Conservation (phyloP, 2,113 vertebrate species). For the Carassius carassius region DNA sequence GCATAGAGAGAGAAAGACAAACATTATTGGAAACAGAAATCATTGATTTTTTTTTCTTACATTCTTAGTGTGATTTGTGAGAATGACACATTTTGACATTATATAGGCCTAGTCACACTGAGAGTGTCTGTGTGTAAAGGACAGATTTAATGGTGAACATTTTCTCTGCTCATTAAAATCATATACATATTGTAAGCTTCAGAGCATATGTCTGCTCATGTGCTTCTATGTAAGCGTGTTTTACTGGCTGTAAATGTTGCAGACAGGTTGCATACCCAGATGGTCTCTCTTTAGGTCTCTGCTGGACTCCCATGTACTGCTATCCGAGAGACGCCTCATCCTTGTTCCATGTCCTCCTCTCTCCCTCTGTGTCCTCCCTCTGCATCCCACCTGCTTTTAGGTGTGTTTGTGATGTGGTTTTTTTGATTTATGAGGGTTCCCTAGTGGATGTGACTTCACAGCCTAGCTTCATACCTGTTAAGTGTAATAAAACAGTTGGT, state of each 20-base stretch:
- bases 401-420: constrained; percentile 19
- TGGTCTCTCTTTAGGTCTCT: constrained; percentile 70
- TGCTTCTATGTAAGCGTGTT: constrained; percentile 38
- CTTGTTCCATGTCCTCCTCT: constrained; percentile 31
- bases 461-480: background rate
- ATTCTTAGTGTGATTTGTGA: too few relatives aligned
- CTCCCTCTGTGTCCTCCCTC: constrained; percentile 3
- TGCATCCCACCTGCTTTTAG: constrained; percentile 7
- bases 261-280: constrained; percentile 66
- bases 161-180: background rate
- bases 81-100: too few relatives aligned
- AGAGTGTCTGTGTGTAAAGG: background rate
- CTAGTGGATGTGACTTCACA: background rate
- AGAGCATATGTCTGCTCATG: constrained; percentile 33
- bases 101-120: background rate
- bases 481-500: background rate
- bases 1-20: constrained; percentile 46
- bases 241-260: constrained; percentile 42
- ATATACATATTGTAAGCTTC: background rate
- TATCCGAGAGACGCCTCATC: constrained; percentile 36
- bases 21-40: too few relatives aligned
- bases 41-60: too few relatives aligned
- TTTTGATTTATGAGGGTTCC: background rate
- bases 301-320: constrained; percentile 63
- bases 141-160: background rate